Evolutionary conservation across 2,113 vertebrate genomes (phyloP), one percentile per base, ranked within the genome.

Genomic region (Polypterus bichir): DNA sequence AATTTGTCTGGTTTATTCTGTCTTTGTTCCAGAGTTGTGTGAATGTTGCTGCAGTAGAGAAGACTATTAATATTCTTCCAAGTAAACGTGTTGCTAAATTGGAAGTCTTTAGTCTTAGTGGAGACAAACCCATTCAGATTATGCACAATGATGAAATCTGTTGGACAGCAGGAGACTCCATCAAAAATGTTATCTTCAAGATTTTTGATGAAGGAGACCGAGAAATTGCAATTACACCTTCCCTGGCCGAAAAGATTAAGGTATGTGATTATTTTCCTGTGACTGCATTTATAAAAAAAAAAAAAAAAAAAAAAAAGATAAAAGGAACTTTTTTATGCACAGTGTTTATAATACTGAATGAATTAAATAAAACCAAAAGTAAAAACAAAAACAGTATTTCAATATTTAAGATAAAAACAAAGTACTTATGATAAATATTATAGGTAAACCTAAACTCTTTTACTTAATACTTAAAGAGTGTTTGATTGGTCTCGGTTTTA

Each of bases 161-260:
- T 4, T 94, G 90, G 89, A 71, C 81, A 64, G 94, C 89, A 8
- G 93, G 93, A 2, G 83, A 84, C 63, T 3, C 67, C 11, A 82
- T 97, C 74, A 82, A 70, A 6, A 87, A 89, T 69, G 86, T 98
- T 59, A 78, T 78, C 70, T 96, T 91, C 65, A 87, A 77, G 61
- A 86, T 97, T 79, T 92, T 83, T 67, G 93, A 97, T 67, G 94
- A 98, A 74, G 90, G 81, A 3, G 83, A 84, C 55, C 82, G 79
- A 63, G 80, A 83, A 60, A 84, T 96, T 4, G 55, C 76, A 5
- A 73, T 92, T 72, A 91, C 80, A 60, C 48, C 74, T 60, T 54
- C 79, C 66, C 60, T 91, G 64, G 83, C 88, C 62, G 75, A 86
- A 65, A 89, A 79, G 65, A 85, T 97, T 65, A 92, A 96, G 86